These are phyloP conservation scores for Poecilia gillii DNA, from an alignment of 2,797 vertebrate genomes.

Conservation along the genomic window DNA sequence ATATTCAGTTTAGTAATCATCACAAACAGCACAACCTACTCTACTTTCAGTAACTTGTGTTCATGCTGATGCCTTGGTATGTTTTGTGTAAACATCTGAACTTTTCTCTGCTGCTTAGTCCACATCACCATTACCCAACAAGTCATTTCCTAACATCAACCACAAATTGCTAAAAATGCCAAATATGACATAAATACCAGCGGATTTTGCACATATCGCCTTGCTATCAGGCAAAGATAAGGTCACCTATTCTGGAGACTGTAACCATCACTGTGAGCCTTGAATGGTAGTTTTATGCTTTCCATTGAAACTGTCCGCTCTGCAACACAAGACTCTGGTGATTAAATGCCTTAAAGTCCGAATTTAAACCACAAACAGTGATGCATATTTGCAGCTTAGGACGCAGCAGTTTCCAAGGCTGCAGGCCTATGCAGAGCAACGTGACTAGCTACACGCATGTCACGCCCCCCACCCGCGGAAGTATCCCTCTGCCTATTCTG, in stretches of 20 bases:
- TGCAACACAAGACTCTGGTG: accelerated
- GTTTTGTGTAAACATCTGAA: slow-evolving; percentile 23
- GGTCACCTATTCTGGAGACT: slow-evolving; percentile 5
- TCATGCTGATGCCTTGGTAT: not conserved
- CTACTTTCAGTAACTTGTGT: not conserved
- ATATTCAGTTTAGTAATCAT: not conserved
- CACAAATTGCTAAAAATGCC: slow-evolving; percentile 7
- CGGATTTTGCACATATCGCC: not conserved
- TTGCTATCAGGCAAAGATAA: not conserved
- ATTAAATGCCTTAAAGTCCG: not conserved
- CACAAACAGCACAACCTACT: not conserved
- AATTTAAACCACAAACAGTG: not conserved
- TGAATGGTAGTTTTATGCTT: not conserved
- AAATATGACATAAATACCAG: slow-evolving; percentile 14
- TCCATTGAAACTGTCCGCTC: accelerated
- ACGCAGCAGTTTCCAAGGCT: not conserved
- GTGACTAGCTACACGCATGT: slow-evolving; percentile 61
- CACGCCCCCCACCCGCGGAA: slow-evolving; percentile 31
- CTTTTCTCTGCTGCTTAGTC: slow-evolving; percentile 3
- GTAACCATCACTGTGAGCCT: not conserved
- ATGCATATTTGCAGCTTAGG: not conserved
- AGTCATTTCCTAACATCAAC: slow-evolving; percentile 19
- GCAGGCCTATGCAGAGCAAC: slow-evolving; percentile 40
- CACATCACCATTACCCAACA: slow-evolving; percentile 10
- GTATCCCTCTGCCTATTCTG: not conserved